Evolutionary conservation across 2,888 invertebrate genomes (phyloP), one percentile per base, ranked within the genome.

Genomic region (Spicauda simplicius): DNA sequence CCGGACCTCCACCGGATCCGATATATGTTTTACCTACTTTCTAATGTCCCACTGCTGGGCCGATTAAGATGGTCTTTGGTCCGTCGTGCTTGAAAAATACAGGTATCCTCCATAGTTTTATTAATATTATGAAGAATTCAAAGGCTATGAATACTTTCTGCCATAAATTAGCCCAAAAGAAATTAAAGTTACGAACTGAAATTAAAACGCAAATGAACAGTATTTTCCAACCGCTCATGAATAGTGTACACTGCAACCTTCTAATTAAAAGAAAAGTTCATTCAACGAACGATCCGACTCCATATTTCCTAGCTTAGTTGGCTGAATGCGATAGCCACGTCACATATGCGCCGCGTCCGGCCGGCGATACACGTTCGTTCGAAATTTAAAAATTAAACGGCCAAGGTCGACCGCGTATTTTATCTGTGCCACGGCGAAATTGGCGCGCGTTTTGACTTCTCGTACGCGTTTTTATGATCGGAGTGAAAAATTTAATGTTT

Each of bases 311-410:
- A 50, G 50, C 50, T n/a, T 50, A 55, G 14, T 33, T 55, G 55
- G 55, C 55, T 54, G 54, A 25, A 48, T 48, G 19, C 12, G 54
- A 54, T 25, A n/a, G 54, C 54, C 54, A 54, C 54, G 37, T 30
- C 59, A 59, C 16, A 60, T 33, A 60, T 16, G 18, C 50, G 60
- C 16, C 52, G 60, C 60, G 60, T 16, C 18, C 16, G 18, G 60
- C 60, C 52, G 16, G 6, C 60, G 60, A 37, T 14, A 61, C 52
- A 61, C 60, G 60, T 33, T n/a, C 52, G 18, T 61, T 61, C 60
- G 52, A 61, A 61, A 37, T 61, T 61, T 19, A 53, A 53, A 61
- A 61, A 48, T 61, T 19, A 30, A 33, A n/a, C n/a, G 18, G 6
- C 5, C 18, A 53, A 37, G 52, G 19, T 25, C 45, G 16, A 7